Evolutionary conservation across 1,140 invertebrate species (phyloP).

Genomic region (Magallana ariakensis): DNA sequence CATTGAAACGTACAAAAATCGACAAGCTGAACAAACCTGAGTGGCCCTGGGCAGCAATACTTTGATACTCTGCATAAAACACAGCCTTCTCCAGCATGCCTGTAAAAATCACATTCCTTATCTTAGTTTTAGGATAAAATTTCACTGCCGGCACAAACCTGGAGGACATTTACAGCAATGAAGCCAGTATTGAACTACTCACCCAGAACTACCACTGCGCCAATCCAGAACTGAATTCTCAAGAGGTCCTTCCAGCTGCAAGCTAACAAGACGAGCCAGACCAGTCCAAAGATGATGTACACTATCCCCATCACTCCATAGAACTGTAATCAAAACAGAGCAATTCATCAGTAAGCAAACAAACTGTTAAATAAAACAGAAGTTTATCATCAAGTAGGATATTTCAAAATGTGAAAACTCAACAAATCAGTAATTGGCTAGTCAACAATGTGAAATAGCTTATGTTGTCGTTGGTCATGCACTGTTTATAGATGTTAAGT

Average conservation of each 20-base stretch:
- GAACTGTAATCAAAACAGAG: conserved; percentile 83
- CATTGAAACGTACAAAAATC: too few species aligned
- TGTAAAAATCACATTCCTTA: conserved; percentile 52
- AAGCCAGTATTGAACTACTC: conserved; percentile 38
- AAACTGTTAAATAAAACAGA: not conserved
- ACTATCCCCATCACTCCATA: conserved; percentile 94
- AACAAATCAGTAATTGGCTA: too few species aligned
- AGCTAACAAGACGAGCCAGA: conserved; percentile 91
- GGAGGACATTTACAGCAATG: not conserved
- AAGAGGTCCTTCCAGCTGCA: conserved; percentile 93
- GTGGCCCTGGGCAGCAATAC: conserved; percentile 87
- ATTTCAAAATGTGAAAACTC: too few species aligned
- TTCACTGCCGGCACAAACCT: not conserved
- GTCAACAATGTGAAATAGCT: too few species aligned
- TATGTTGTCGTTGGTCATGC: too few species aligned
- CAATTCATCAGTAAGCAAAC: not conserved
- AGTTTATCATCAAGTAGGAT: too few species aligned
- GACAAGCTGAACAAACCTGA: conserved; percentile 76
- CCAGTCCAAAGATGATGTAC: conserved; percentile 90
- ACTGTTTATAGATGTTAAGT: too few species aligned
- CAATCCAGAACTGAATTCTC: conserved; percentile 97
- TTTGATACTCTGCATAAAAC: conserved; percentile 93
- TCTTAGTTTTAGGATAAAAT: too few species aligned
- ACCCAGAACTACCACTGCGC: conserved; percentile 91
- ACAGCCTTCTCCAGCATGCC: conserved; percentile 86